phyloP scores from a whole-genome alignment of 2,113 vertebrate species.

The Baryphthengus martii region DNA sequence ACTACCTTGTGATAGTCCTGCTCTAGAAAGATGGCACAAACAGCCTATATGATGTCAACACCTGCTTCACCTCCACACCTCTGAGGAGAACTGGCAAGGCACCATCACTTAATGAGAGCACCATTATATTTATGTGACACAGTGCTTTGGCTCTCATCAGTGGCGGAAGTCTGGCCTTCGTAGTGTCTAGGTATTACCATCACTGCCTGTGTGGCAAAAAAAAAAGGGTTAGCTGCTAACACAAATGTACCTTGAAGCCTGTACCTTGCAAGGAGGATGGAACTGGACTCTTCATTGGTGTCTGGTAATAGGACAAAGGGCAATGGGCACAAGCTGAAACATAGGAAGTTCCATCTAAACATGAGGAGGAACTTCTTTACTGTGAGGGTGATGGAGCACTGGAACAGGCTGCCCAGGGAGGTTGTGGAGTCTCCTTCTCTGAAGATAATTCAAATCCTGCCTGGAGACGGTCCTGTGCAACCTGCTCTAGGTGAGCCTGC shows the following conservation, averaged over 20 bases:
- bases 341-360: no score
- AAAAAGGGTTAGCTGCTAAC: background rate
- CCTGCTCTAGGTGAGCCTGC: no score
- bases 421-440: no score
- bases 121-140: background rate
- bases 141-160: background rate
- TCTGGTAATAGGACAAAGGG: no score
- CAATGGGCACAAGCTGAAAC: no score
- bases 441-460: no score
- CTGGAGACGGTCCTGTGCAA: no score
- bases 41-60: background rate
- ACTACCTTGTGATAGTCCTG: background rate
- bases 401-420: no score
- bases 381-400: no score
- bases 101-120: background rate
- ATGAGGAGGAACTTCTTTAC: no score
- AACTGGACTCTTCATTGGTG: no score
- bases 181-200: background rate
- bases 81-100: background rate
- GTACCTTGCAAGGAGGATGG: no score
- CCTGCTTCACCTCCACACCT: background rate
- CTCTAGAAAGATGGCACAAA: background rate
- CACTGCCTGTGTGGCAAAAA: background rate
- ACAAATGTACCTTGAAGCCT: background rate
- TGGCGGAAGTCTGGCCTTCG: background rate